Evolutionary conservation across 1,140 invertebrate genomes (phyloP).

Genomic region (Dufourea novaeangliae): DNA sequence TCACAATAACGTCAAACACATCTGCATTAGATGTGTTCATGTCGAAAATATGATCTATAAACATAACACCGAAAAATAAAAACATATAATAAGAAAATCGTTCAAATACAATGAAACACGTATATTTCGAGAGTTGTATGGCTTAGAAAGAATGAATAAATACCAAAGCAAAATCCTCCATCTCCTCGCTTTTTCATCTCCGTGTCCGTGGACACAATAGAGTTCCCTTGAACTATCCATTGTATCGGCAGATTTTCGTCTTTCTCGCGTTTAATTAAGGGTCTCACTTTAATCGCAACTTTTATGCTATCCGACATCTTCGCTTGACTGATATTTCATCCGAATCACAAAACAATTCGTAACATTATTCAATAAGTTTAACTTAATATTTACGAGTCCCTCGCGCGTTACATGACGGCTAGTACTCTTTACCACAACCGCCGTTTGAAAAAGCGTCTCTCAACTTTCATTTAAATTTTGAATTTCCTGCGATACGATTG

Average conservation of each 20-base stretch:
- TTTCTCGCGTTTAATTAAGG: slow-evolving; percentile 85
- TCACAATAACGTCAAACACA: slow-evolving; percentile 87
- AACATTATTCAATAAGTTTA: background rate
- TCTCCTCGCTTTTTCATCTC: slow-evolving; percentile 75
- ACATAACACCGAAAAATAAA: slow-evolving; percentile 42
- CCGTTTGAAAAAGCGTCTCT: slow-evolving; percentile 10
- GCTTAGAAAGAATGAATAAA: slow-evolving; percentile 25
- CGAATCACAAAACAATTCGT: background rate
- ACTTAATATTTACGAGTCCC: too few species aligned
- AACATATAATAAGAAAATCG: too few species aligned
- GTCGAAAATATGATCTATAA: slow-evolving; percentile 89
- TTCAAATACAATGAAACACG: background rate
- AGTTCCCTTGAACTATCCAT: slow-evolving; percentile 85
- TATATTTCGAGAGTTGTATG: background rate
- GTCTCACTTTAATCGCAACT: slow-evolving; percentile 89
- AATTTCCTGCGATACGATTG: slow-evolving; percentile 18
- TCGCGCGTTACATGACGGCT: background rate
- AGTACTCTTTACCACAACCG: background rate
- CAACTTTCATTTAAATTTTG: slow-evolving; percentile 23
- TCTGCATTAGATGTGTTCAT: slow-evolving; percentile 83
- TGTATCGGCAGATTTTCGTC: slow-evolving; percentile 83
- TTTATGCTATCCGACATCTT: slow-evolving; percentile 85
- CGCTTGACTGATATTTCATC: background rate
- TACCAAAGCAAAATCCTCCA: slow-evolving; percentile 80
- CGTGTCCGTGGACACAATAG: slow-evolving; percentile 83